Conservation (phyloP, 2,888 invertebrate species). For the Troides aeacus region DNA sequence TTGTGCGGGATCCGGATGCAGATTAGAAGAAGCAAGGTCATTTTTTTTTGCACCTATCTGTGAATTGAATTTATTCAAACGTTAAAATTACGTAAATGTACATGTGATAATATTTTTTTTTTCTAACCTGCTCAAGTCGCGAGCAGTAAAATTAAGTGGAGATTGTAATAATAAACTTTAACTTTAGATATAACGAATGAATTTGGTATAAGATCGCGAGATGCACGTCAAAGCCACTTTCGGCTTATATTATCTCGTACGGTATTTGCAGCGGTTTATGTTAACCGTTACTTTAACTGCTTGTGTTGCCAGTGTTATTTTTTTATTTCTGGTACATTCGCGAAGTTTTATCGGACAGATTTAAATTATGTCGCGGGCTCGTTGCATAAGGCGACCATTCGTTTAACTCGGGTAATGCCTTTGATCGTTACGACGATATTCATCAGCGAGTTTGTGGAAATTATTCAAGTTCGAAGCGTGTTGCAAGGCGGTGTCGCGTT, state of each 20-base stretch:
- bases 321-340: conserved; percentile 31
- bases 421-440: conserved; percentile 1
- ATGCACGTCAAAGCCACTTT: conserved; percentile 53
- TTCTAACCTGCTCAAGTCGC: not conserved
- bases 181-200: conserved; percentile 31
- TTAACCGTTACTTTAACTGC: conserved; percentile 68
- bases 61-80: too few species aligned
- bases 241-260: conserved; percentile 57
- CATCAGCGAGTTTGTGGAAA: conserved; percentile 5
- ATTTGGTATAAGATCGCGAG: conserved; percentile 48
- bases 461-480: conserved; percentile 28
- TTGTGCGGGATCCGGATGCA: too few species aligned
- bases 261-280: conserved; percentile 70
- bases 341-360: conserved; percentile 27
- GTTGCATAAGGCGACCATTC: conserved; percentile 25
- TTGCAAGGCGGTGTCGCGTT: conserved; percentile 39
- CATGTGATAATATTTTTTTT: too few species aligned
- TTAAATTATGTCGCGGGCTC: conserved; percentile 24
- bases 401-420: conserved; percentile 25
- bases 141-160: not conserved
- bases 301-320: conserved; percentile 34
- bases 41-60: too few species aligned
- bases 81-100: too few species aligned
- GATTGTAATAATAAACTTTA: not conserved
- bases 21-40: too few species aligned